Base-by-base conservation (phyloP, 2,113 vertebrate genomes). In the Hippocampus barbouri region DNA sequence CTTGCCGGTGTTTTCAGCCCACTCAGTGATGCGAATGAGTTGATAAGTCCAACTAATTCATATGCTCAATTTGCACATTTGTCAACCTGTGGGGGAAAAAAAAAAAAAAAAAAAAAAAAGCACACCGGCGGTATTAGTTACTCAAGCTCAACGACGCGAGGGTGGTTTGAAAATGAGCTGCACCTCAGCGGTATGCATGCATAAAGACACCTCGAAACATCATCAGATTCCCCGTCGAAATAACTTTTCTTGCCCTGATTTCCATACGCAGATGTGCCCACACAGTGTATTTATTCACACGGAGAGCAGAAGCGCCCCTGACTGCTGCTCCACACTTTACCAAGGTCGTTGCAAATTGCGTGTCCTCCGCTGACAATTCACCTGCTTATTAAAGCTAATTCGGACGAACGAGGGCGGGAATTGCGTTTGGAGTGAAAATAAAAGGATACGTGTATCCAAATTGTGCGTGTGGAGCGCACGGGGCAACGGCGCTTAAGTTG, bases 331-430 rank as follows among this genome's bases (percentile, higher is more conserved):
- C 75, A 60, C 68, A 64, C 66, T 76, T 66, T 79, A 71, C 80
- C 88, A 90, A 90, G 87, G 88, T 86, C 85, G 78, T 71, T 5
- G 74, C 75, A 79, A 90, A 86, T 81, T 77, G 75, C 71, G 83
- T 57, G 66, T 64, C 72, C 77, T 82, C 80, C 70, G 74, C 79
- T 75, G 82, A 87, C 85, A 77, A 82, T 82, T 79, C 85, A 85
- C 76, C 81, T 80, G 83, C 84, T 90, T 81, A 90, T 88, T 88
- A 86, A 84, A 66, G 57, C 73, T 87, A 80, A 87, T 85, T 85
- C 82, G 81, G 76, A 86, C 59, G 53, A 80, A 86, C 73, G 67
- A 82, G 70, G 71, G 71, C 8, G 76, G 54, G 72, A 41, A 66
- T 20, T 70, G 77, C 66, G 76, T 76, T 78, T 70, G 54, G 66